Base-by-base conservation (phyloP, 2,797 vertebrate species). In the Tamandua tetradactyla region DNA sequence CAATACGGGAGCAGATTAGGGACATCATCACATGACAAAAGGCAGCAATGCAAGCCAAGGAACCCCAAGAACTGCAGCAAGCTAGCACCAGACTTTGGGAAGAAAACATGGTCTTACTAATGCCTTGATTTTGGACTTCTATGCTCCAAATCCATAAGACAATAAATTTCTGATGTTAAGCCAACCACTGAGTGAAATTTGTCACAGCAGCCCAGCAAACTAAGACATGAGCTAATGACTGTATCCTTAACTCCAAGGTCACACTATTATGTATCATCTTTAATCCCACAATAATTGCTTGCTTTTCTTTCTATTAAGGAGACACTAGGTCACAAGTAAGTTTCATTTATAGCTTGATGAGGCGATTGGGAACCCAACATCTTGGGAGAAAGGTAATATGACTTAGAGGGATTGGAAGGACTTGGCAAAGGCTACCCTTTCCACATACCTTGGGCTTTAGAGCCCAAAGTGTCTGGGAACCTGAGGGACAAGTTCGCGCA, bases 401-500 rank as follows among this genome's bases (percentile, higher is more conserved):
- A n/a, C 32, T 81, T 72, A 17, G 27, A 7, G 7, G 64, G 27
- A 7, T 62, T 8, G 22, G 32, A 66, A 3, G 5, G 7, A 17
- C 13, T 84, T 69, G 42, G 52, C 30, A 86, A 90, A 89, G 23
- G 23, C 76, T 80, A 42, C n/a, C 11, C 9, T 92, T 87, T 14
- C 18, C 35, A 37, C 22, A 52, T 14, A 27, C 14, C 68, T 87
- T 59, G 68, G 44, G 68, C 23, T 76, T 93, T 87, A 61, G 52
- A 76, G 8, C 27, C 92, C 42, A 37, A 47, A 72, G 37, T 90
- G n/a, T 44, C 9, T 86, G 87, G n/a, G 20, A 88, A 86, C 32
- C 32, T 62, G 64, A 71, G 74, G 49, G 32, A 35, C 57, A 92
- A 91, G 44, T 92, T 40, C 94, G n/a, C 44, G n/a, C n/a, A n/a